Base-by-base conservation (phyloP, 2,888 invertebrate species). In the Microchrysa polita region DNA sequence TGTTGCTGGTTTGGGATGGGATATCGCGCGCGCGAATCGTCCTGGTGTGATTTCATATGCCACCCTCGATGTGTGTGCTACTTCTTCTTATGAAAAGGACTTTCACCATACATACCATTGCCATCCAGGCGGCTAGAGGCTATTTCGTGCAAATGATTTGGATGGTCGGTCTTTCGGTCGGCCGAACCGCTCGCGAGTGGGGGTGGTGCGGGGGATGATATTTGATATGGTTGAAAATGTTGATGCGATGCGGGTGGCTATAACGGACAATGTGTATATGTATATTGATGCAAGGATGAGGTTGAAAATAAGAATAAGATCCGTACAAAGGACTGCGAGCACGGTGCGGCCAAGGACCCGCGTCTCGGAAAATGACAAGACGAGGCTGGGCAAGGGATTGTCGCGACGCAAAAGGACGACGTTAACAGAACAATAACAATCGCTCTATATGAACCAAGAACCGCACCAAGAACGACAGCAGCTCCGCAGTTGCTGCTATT, bases 71-170 rank as follows among this genome's bases (percentile, higher is more conserved):
- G 27, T 34, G 44, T 44, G 65, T n/a, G n/a, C n/a, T n/a, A n/a
- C n/a, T n/a, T n/a, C 65, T 65, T 20, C 65, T 65, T 65, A 34
- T 44, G 65, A 48, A 65, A 65, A 65, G 65, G 65, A 65, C 65
- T 65, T 65, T 65, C 44, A 44, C 27, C 65, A 65, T n/a, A n/a
- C n/a, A n/a, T n/a, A n/a, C n/a, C n/a, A n/a, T n/a, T n/a, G n/a
- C n/a, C n/a, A n/a, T n/a, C n/a, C n/a, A n/a, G n/a, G n/a, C n/a
- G 16, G 48, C 65, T 65, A 44, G 44, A 65, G 65, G 65, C 65
- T 22, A 65, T 48, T 65, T 65, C 65, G 65, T 65, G 65, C 65
- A 65, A 65, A 65, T 65, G 65, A 65, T 65, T 65, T 65, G 44
- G 23, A 10, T 12, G 61, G 42, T 16, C 16, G 44, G 2, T 14